Conservation (phyloP, 2,888 invertebrate genomes). For the Phrixothrix hirtus region DNA sequence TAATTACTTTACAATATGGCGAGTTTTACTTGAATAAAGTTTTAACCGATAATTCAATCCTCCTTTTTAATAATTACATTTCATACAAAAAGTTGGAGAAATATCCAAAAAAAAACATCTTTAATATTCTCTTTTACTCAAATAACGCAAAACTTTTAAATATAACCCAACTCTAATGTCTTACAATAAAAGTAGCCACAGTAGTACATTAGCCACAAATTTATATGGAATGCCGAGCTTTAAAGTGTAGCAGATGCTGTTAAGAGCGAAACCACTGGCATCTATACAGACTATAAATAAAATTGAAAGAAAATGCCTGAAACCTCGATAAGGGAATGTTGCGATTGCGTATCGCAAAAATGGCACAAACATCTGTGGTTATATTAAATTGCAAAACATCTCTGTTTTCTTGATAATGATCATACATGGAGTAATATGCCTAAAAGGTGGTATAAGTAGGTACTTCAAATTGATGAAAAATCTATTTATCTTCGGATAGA, state of each 20-base stretch:
- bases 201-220: slow-evolving; percentile 19
- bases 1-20: no score
- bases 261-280: slow-evolving; percentile 25
- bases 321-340: slow-evolving; percentile 16
- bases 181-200: slow-evolving; percentile 19
- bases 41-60: no score
- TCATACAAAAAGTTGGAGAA: no score
- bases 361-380: slow-evolving; percentile 13
- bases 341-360: slow-evolving; percentile 17
- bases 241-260: slow-evolving; percentile 24
- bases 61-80: no score
- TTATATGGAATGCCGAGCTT: slow-evolving; percentile 18
- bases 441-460: no score
- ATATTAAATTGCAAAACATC: slow-evolving; percentile 11
- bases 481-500: no score
- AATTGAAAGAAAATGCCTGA: slow-evolving; percentile 17
- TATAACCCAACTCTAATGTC: slow-evolving; percentile 8
- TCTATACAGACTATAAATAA: slow-evolving; percentile 24
- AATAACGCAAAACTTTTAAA: slow-evolving; percentile 2
- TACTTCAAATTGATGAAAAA: no score
- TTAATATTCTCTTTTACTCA: no score
- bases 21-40: no score
- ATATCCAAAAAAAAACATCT: no score
- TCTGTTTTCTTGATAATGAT: slow-evolving; percentile 6
- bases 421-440: no score